Percentiles rank a stretch among this genome's conserved stretches.
Conservation (phyloP, 2,113 vertebrate genomes). For the Chauna torquata region DNA sequence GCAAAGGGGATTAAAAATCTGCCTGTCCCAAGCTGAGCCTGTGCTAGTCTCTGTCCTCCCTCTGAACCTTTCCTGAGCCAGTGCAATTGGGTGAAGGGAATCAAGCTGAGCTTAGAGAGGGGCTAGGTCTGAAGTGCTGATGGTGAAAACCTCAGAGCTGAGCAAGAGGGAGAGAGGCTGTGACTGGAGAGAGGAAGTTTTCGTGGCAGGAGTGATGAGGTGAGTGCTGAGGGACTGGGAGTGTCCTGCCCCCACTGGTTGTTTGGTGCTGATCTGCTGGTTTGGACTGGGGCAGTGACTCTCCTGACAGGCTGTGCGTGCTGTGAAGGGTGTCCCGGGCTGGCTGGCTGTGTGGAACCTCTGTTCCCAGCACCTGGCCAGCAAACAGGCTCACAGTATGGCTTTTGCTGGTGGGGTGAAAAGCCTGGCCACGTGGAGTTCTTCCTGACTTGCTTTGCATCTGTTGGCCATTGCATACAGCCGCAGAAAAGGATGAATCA, state of each 20-base stretch:
- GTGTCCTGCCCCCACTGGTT: no score
- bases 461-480: accelerated
- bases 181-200: not conserved
- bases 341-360: not conserved
- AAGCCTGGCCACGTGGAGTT: not conserved
- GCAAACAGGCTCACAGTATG: accelerated
- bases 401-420: not conserved
- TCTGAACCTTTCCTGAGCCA: not conserved
- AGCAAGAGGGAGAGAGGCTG: no score
- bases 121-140: no score
- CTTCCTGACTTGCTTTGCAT: not conserved
- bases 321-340: not conserved
- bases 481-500: not conserved
- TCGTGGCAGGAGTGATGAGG: not conserved
- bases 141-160: no score
- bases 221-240: no score
- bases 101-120: no score
- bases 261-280: not conserved
- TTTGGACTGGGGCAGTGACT: not conserved
- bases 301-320: not conserved
- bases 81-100: no score
- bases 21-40: not conserved
- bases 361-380: not conserved
- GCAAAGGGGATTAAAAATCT: not conserved
- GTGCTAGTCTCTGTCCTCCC: not conserved